Conservation (phyloP, 2,113 vertebrate genomes). For the Excalfactoria chinensis region DNA sequence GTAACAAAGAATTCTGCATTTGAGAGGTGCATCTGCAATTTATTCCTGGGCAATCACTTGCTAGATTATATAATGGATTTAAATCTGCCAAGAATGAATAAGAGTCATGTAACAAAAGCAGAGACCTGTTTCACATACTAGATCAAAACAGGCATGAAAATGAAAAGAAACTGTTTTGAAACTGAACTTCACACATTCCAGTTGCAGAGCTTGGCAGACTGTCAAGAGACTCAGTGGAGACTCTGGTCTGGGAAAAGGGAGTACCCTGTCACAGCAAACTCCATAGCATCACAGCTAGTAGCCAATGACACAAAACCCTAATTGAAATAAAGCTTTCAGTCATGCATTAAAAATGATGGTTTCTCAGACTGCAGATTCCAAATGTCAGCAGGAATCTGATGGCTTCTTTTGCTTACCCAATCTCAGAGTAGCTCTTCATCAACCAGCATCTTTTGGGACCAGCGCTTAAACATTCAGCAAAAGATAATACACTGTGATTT, state of each 20-base stretch:
- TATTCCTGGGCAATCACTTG: not conserved
- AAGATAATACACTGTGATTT: not conserved
- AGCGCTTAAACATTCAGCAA: not conserved
- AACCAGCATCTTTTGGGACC: not conserved
- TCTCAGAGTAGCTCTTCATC: not conserved
- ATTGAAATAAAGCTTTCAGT: constrained; percentile 42
- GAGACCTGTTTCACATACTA: constrained; percentile 60
- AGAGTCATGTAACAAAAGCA: constrained; percentile 31
- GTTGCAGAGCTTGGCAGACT: constrained; percentile 59
- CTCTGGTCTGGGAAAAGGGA: constrained; percentile 67
- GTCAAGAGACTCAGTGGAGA: constrained; percentile 69
- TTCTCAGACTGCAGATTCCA: not conserved
- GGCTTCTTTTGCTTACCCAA: not conserved
- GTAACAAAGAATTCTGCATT: not conserved
- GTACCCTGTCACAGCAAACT: constrained; percentile 50
- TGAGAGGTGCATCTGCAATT: constrained; percentile 14
- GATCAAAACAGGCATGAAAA: constrained; percentile 54
- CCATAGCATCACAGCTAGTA: constrained; percentile 45
- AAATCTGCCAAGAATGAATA: constrained; percentile 33
- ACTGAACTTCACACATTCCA: constrained; percentile 71
- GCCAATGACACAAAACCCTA: constrained; percentile 37
- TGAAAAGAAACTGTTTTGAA: constrained; percentile 59
- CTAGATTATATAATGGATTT: constrained; percentile 8
- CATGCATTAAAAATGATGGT: not conserved
- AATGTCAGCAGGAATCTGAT: constrained; percentile 21